phyloP scores from a whole-genome alignment of 2,888 invertebrate genomes.

The Syritta pipiens region DNA sequence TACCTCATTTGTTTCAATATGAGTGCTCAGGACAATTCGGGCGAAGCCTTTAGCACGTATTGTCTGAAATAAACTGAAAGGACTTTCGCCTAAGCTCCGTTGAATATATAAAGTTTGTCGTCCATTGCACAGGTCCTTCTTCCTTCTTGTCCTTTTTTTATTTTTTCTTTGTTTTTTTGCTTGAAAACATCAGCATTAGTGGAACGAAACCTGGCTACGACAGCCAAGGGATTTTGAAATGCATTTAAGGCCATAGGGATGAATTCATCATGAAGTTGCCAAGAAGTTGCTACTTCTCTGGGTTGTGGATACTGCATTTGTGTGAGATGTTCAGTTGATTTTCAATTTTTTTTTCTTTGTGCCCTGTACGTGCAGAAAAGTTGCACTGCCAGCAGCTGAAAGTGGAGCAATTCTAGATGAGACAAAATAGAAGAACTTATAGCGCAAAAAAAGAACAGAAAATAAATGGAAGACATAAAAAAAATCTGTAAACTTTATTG shows the following conservation, averaged over 20 bases:
- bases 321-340: slow-evolving; percentile 9
- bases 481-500: slow-evolving; percentile 11
- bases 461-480: slow-evolving; percentile 3
- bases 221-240: slow-evolving; percentile 33
- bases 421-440: too few species aligned
- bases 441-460: neutral
- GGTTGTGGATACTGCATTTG: neutral
- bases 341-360: neutral
- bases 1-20: slow-evolving; percentile 23
- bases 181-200: neutral
- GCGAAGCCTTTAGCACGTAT: slow-evolving; percentile 28
- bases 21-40: slow-evolving; percentile 9
- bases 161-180: neutral
- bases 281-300: slow-evolving; percentile 14
- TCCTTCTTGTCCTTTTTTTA: neutral
- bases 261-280: slow-evolving; percentile 47
- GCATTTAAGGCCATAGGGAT: slow-evolving; percentile 43
- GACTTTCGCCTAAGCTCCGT: neutral
- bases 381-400: slow-evolving; percentile 7
- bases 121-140: neutral
- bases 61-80: slow-evolving; percentile 10
- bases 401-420: too few species aligned
- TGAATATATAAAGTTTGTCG: slow-evolving; percentile 31
- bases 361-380: neutral
- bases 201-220: slow-evolving; percentile 26